Percentiles rank a stretch among this genome's conserved stretches.
Conservation (phyloP, 2,888 invertebrate species). For the Spialia ferax region DNA sequence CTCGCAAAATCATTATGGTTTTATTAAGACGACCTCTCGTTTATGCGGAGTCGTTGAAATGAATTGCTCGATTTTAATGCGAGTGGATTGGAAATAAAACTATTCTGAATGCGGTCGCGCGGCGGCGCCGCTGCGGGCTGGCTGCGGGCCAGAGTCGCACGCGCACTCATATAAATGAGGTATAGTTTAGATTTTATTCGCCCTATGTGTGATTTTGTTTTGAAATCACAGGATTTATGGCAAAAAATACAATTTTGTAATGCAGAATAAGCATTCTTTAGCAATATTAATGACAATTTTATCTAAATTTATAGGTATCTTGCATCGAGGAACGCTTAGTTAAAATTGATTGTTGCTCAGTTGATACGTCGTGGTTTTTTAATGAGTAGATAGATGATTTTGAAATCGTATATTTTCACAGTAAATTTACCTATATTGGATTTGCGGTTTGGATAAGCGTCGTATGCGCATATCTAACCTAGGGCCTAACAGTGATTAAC, state of each 20-base stretch:
- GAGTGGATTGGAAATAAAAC: slow-evolving; percentile 61
- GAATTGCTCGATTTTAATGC: slow-evolving; percentile 52
- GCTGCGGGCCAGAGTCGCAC: slow-evolving; percentile 65
- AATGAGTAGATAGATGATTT: too few relatives aligned
- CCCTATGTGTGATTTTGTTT: slow-evolving; percentile 14
- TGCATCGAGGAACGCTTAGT: too few relatives aligned
- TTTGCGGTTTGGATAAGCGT: too few relatives aligned
- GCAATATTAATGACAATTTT: too few relatives aligned
- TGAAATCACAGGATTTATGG: slow-evolving; percentile 5
- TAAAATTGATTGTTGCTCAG: too few relatives aligned
- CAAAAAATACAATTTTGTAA: not conserved
- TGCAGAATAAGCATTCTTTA: not conserved
- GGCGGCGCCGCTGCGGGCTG: slow-evolving; percentile 75
- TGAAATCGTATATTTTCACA: too few relatives aligned
- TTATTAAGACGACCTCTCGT: slow-evolving; percentile 33
- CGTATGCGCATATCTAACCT: too few relatives aligned
- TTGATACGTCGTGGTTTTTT: too few relatives aligned
- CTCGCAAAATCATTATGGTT: slow-evolving; percentile 36
- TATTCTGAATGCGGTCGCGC: slow-evolving; percentile 72
- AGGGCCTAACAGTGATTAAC: too few relatives aligned
- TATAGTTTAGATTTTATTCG: slow-evolving; percentile 1
- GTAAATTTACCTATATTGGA: too few relatives aligned
- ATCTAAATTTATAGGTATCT: too few relatives aligned
- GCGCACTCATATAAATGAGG: slow-evolving; percentile 58
- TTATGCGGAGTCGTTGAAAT: slow-evolving; percentile 36